Evolutionary conservation across 2,888 invertebrate species (phyloP), one percentile per base, ranked within the genome.

Genomic region (Stenodema calcarata): DNA sequence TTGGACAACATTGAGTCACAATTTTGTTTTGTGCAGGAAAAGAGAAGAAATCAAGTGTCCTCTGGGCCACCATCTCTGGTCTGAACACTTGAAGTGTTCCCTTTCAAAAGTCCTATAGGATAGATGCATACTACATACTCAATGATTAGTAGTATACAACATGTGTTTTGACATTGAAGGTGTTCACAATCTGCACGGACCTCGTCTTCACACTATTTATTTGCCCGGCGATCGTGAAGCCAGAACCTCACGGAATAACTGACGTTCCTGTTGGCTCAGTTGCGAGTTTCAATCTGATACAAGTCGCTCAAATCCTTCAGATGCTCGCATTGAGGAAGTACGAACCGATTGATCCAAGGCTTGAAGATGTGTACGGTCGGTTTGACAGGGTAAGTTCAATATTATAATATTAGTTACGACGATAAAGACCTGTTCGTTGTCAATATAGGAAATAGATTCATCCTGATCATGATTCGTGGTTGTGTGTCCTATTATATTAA

Each of bases 141-240:
- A n/a, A n/a, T n/a, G n/a, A n/a, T n/a, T n/a, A 35, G 35, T 7
- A 35, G 35, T 35, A n/a, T n/a, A n/a, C n/a, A n/a, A n/a, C n/a
- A n/a, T n/a, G n/a, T n/a, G n/a, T 35, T 35, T 16, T 30, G 11
- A 11, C 9, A n/a, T 88, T 88, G 30, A 88, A 90, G 90, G 89
- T 90, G n/a, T 90, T 88, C 87, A 94, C 94, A 0, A 95, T 99
- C 89, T 96, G 97, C 90, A 96, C 97, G 0, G 99, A 99, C 90
- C 93, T 99, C 87, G 95, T 99, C 35, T 95, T 99, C 91, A 96
- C 96, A 12, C 94, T 96, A 91, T 98, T 98, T 91, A 95, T 99
- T 87, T 99, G 99, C 90, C 98, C 98, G 1, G 99, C 98, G 0
- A 96, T 99, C 85, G 96, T 98, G 79, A 97, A 97, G 92, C 99